Evolutionary conservation across 2,888 invertebrate genomes (phyloP), one percentile per base, ranked within the genome.

Genomic region (Stenotaenia linearis): DNA sequence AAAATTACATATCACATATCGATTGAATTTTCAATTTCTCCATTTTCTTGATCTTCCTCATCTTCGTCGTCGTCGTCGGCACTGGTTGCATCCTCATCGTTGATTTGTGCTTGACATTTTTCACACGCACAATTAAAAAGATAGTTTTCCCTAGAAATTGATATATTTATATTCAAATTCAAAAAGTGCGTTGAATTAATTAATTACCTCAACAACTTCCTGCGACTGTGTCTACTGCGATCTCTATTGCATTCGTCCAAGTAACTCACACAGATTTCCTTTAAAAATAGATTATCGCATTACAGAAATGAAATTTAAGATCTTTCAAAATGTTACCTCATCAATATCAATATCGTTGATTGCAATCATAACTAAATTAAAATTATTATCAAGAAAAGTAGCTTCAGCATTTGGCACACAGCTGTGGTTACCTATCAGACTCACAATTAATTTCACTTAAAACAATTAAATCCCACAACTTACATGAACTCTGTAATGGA

Each of bases 341-440:
- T 92, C 95, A 0, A 90, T 89, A 82, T 89, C 86, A 80, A 98
- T 95, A 79, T 91, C 90, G 79, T 88, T 88, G 7, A 90, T 84
- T 0, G 96, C 94, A 82, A 91, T 85, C 81, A 88, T 82, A 12
- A 84, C 84, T 79, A 88, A 83, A 82, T 92, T 92, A 81, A 84
- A 84, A 86, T 95, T 93, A 75, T 94, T 93, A 84, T 93, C 90
- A 0, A 93, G 92, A 85, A 96, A 98, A 25, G 92, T 90, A 0
- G 93, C 91, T 85, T 93, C 91, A 0, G 96, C 95, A 86, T 97
- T 97, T 0, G 97, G 96, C 0, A 89, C 86, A 85, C 98, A 98
- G 84, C 94, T 96, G 87, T 98, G 98, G 87, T 98, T 98, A 82
- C 93, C 92, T 86, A 78, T 21, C n/a, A 77, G 18, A 75, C 15